A percentile compares a stretch with the other conserved stretches of the same genome.
These are phyloP conservation scores for Columba livia DNA, from an alignment of 2,113 vertebrate genomes.

Conservation along the genomic window DNA sequence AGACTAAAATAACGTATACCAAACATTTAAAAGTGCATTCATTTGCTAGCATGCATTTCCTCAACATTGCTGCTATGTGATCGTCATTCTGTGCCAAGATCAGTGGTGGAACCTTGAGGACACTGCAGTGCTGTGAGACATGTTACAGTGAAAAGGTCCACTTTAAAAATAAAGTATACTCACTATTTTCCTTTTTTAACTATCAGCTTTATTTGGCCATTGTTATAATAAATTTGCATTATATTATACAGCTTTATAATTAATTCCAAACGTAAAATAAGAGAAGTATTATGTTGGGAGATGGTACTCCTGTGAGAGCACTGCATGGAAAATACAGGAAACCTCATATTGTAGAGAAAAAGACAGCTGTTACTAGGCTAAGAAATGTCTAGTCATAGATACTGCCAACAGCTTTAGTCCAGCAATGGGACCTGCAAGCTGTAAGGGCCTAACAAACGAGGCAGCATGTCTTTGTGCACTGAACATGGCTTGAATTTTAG, in stretches of 20 bases:
- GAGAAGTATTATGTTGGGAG: background rate
- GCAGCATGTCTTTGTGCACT: background rate
- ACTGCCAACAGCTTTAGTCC: background rate
- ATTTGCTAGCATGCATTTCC: background rate
- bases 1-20: background rate
- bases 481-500: background rate
- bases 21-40: background rate
- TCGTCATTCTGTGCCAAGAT: background rate
- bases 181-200: background rate
- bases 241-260: background rate
- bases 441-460: background rate
- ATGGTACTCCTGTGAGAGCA: background rate
- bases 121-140: background rate
- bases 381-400: background rate
- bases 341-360: background rate
- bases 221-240: background rate
- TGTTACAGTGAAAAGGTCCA: background rate
- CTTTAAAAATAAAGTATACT: background rate
- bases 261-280: constrained; percentile 10
- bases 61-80: background rate
- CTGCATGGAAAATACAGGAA: background rate
- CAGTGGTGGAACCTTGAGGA: background rate
- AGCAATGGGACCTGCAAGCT: background rate
- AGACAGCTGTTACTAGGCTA: background rate
- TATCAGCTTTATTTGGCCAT: background rate